Evolutionary conservation across 23 tunicate genomes (phyloP).

Genomic region (Aplidium turbinatum): DNA sequence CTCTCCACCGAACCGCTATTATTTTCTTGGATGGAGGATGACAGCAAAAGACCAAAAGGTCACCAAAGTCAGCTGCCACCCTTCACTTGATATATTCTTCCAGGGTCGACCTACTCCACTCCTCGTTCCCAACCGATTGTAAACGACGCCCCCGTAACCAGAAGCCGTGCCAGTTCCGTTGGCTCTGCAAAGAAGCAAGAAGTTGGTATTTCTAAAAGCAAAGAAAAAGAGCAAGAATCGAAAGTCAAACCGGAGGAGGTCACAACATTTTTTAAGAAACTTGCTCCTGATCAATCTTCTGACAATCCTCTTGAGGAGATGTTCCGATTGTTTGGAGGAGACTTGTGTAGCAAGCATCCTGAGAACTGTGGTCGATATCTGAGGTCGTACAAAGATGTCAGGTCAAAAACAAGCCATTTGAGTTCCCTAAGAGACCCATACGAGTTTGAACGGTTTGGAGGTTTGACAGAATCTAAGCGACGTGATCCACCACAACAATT

Average conservation of each 20-base stretch:
- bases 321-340: conserved; percentile 85
- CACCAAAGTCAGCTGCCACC: too few species aligned
- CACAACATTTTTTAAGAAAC: conserved; percentile 32
- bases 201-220: background rate
- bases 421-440: conserved; percentile 37
- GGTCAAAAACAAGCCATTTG: conserved; percentile 50
- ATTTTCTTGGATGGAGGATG: too few species aligned
- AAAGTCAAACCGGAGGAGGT: conserved; percentile 47
- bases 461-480: too few species aligned
- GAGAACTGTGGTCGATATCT: conserved; percentile 76
- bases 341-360: conserved; percentile 68
- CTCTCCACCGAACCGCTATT: too few species aligned
- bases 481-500: conserved; percentile 36
- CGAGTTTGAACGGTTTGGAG: conserved; percentile 42
- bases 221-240: conserved; percentile 9
- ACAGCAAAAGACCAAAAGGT: too few species aligned
- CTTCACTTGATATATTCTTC: too few species aligned
- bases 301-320: conserved; percentile 83
- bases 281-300: conserved; percentile 2
- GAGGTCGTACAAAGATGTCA: conserved; percentile 80
- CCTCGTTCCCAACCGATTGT: conserved; percentile 10
- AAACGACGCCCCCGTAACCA: too few species aligned
- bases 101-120: conserved; percentile 13
- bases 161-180: too few species aligned
- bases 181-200: background rate